phyloP scores from a whole-genome alignment of 2,888 invertebrate genomes.

The Leucophora obtusa region DNA sequence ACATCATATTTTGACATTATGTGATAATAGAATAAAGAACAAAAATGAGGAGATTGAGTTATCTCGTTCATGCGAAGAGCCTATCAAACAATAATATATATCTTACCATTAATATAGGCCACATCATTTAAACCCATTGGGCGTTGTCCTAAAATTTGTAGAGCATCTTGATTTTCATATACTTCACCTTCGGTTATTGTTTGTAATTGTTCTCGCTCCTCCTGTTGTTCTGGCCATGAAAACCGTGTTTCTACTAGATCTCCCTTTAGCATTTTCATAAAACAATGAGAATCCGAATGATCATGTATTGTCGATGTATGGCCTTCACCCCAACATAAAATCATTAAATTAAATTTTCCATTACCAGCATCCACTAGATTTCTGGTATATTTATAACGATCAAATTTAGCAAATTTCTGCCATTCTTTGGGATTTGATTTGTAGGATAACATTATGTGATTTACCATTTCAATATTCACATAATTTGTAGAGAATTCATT shows the following conservation, averaged over 20 bases:
- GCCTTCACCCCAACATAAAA: constrained; percentile 98
- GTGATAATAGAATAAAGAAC: no score
- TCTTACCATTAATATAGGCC: constrained; percentile 95
- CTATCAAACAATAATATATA: not conserved
- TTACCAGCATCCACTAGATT: constrained; percentile 98
- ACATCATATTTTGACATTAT: no score
- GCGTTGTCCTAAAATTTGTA: constrained; percentile 79
- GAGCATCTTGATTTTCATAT: constrained; percentile 35
- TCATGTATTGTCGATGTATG: constrained; percentile 97
- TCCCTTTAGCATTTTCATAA: constrained; percentile 96
- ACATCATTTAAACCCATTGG: constrained; percentile 87
- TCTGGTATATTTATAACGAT: constrained; percentile 93
- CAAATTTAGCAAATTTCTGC: constrained; percentile 96
- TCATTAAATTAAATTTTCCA: constrained; percentile 97
- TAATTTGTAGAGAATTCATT: constrained; percentile 87
- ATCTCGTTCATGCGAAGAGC: no score
- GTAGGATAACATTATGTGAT: constrained; percentile 87
- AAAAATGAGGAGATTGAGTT: no score
- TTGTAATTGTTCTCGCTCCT: constrained; percentile 9
- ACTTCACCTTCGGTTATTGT: constrained; percentile 28
- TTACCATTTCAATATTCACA: constrained; percentile 95
- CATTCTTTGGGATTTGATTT: constrained; percentile 94
- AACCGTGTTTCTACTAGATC: constrained; percentile 87
- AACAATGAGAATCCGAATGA: constrained; percentile 97
- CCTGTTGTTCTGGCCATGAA: constrained; percentile 66